Conservation (phyloP, 1,140 invertebrate species). For the Dinoponera quadriceps region DNA sequence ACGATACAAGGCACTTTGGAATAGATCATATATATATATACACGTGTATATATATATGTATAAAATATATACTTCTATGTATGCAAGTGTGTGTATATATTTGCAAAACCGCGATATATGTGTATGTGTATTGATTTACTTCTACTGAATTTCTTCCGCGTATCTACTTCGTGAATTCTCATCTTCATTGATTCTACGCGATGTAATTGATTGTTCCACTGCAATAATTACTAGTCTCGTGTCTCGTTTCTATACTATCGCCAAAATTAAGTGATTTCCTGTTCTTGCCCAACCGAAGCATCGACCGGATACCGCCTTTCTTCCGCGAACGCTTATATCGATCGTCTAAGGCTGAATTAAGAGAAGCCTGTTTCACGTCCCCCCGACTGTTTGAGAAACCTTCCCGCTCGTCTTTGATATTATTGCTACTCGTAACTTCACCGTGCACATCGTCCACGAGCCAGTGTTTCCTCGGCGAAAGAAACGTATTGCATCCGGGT, state of each 20-base stretch:
- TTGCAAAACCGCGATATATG: slow-evolving; percentile 61
- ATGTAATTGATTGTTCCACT: slow-evolving; percentile 85
- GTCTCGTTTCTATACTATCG: slow-evolving; percentile 82
- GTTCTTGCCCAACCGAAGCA: slow-evolving; percentile 89
- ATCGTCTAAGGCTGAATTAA: slow-evolving; percentile 88
- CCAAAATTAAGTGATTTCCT: slow-evolving; percentile 84
- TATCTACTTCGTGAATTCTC: slow-evolving; percentile 51
- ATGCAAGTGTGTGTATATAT: slow-evolving; percentile 57
- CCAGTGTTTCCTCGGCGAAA: slow-evolving; percentile 88
- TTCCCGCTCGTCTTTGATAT: slow-evolving; percentile 86
- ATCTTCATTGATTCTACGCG: slow-evolving; percentile 79
- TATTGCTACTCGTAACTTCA: slow-evolving; percentile 82
- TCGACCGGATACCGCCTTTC: slow-evolving; percentile 93
- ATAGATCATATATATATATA: slow-evolving; percentile 75
- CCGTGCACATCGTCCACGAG: slow-evolving; percentile 87
- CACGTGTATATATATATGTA: slow-evolving; percentile 61
- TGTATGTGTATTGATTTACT: slow-evolving; percentile 65
- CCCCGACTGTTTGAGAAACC: slow-evolving; percentile 88
- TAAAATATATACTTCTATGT: slow-evolving; percentile 72
- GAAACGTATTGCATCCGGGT: slow-evolving; percentile 81
- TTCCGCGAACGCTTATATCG: slow-evolving; percentile 88
- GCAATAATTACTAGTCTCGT: slow-evolving; percentile 84
- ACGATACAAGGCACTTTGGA: slow-evolving; percentile 84
- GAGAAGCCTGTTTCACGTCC: slow-evolving; percentile 89
- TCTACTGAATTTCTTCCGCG: slow-evolving; percentile 47